These are phyloP conservation scores for Numida meleagris DNA, from an alignment of 2,113 vertebrate genomes.

Conservation along the genomic window DNA sequence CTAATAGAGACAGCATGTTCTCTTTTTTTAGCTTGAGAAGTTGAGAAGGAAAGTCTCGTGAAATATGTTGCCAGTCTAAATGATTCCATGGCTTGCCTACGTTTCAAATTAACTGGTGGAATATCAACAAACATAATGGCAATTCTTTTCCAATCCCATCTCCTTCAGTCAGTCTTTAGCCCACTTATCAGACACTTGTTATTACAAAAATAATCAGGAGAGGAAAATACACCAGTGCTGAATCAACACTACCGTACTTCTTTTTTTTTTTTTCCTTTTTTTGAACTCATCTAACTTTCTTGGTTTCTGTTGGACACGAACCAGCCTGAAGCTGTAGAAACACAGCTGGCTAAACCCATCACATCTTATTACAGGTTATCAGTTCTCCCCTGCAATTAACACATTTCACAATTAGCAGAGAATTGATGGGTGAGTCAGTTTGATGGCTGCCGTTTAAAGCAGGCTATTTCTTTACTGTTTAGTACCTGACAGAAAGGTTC, in stretches of 20 bases:
- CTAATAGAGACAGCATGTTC: slow-evolving; percentile 13
- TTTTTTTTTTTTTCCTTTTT: not conserved
- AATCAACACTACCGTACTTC: slow-evolving; percentile 34
- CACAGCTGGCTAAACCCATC: slow-evolving; percentile 53
- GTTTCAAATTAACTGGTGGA: slow-evolving; percentile 12
- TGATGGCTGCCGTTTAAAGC: not conserved
- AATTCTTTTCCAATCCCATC: slow-evolving; percentile 33
- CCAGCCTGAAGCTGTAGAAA: slow-evolving; percentile 49
- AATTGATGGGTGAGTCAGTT: slow-evolving; percentile 17
- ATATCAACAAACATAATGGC: slow-evolving; percentile 24
- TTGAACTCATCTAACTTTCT: not conserved
- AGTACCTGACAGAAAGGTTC: not conserved
- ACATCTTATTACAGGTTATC: slow-evolving; percentile 56
- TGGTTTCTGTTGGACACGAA: slow-evolving; percentile 52
- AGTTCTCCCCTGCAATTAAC: slow-evolving; percentile 48
- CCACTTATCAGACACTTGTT: slow-evolving; percentile 52
- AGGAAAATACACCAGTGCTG: slow-evolving; percentile 47
- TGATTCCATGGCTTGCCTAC: slow-evolving; percentile 35
- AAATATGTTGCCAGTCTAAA: slow-evolving; percentile 25
- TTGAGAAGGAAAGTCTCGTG: not conserved
- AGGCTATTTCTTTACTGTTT: not conserved
- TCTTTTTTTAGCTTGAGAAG: not conserved
- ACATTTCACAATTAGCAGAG: slow-evolving; percentile 61
- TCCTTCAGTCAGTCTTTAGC: slow-evolving; percentile 42
- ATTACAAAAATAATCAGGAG: slow-evolving; percentile 55